Evolutionary conservation across 2,113 vertebrate species (phyloP), one percentile per base, ranked within the genome.

Genomic region (Alethe castanea): DNA sequence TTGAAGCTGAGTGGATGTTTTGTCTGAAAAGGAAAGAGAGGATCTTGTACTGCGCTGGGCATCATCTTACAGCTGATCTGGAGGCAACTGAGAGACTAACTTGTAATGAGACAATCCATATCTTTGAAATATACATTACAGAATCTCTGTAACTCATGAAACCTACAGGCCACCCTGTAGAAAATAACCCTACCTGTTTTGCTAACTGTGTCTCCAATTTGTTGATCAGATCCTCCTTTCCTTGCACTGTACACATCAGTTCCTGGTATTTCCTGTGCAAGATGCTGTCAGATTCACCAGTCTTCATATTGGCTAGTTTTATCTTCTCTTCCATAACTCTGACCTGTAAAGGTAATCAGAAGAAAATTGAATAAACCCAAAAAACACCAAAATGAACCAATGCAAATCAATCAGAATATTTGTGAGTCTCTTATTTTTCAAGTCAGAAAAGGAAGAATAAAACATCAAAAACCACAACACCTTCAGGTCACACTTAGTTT

Each of bases 281-380:
- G 14, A 94, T 97, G 95, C 97, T 98, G 94, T 98, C 98, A 2
- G 98, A 98, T 92, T 98, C 98, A 66, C 95, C 80, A 60, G 97
- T 98, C 91, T 98, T 98, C 86, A 98, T 2, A 9, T 93, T 98
- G 47, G 97, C 98, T 40, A 98, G 97, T 97, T 98, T 98, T 81
- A 99, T 93, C 91, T 98, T 98, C 91, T 99, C 98, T 92, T 98
- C 98, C 98, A 99, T 98, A 92, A 98, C 93, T 50, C 98, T 98
- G 65, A 99, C 98, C 98, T 99, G 94, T 76, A 81, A 90, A 12
- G 20, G 84, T 23, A 91, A 86, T n/a, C 42, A 90, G 61, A 78
- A 57, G 4, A 40, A 86, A 64, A 95, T 5, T 19, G 20, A 29
- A 69, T 61, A 48, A 53, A 65, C 54, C 3, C 31, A 18, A 52